Conservation (phyloP, 2,888 invertebrate species). For the Chrysolina americana region DNA sequence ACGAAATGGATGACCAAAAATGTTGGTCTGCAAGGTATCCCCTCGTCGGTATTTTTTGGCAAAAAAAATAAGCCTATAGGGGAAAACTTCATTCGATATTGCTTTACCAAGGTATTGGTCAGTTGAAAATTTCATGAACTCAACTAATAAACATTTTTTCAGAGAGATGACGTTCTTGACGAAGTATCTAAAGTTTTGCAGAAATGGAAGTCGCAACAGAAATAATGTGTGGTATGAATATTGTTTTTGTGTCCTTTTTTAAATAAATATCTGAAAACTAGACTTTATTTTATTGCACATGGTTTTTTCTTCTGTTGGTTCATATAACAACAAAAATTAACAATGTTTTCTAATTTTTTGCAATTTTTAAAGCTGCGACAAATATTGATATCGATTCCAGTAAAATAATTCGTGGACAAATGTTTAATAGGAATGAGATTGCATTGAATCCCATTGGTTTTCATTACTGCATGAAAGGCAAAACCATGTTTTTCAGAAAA, state of each 20-base stretch:
- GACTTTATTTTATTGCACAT: no score
- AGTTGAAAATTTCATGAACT: background rate
- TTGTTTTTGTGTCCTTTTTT: background rate
- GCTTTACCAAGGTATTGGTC: constrained; percentile 87
- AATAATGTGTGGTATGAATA: background rate
- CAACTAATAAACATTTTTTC: background rate
- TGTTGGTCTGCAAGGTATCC: constrained; percentile 94
- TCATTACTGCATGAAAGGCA: no score
- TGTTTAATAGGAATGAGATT: no score
- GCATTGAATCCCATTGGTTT: no score
- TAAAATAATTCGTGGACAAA: no score
- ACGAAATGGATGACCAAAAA: constrained; percentile 96
- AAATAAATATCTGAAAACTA: no score
- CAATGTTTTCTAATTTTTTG: no score
- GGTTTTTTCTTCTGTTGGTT: no score
- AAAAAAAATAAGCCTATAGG: constrained; percentile 83
- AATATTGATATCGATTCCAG: no score
- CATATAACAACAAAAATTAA: no score
- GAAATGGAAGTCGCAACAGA: constrained; percentile 12
- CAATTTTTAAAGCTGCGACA: no score
- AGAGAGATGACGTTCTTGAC: constrained; percentile 26
- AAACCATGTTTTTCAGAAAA: no score
- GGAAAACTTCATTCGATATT: constrained; percentile 91
- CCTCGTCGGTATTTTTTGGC: constrained; percentile 95
- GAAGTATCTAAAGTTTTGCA: constrained; percentile 13